phyloP scores from a whole-genome alignment of 2,113 vertebrate species.

The Syngnathus typhle region DNA sequence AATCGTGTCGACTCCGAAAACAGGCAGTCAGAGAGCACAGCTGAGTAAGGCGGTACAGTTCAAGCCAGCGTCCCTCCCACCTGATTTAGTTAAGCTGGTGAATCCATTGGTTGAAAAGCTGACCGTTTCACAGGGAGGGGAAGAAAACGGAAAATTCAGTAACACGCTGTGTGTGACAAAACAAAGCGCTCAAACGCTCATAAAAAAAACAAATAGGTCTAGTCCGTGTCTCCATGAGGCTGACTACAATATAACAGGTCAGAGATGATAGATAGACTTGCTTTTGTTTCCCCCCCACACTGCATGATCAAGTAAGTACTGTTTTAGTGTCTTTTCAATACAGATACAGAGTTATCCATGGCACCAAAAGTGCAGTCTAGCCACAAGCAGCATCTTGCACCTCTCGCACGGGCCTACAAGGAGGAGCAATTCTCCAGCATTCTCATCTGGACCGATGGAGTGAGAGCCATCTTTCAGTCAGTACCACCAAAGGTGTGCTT shows the following conservation, averaged over 20 bases:
- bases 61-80: slow-evolving; percentile 54
- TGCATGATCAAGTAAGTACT: slow-evolving; percentile 70
- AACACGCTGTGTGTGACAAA: slow-evolving; percentile 59
- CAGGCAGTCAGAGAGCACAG: slow-evolving; percentile 59
- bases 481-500: slow-evolving; percentile 59
- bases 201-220: slow-evolving; percentile 36
- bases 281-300: slow-evolving; percentile 41
- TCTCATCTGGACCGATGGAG: slow-evolving; percentile 27
- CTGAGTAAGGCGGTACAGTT: slow-evolving; percentile 72
- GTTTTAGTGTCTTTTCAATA: slow-evolving; percentile 69
- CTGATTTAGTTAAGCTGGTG: slow-evolving; percentile 70
- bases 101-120: slow-evolving; percentile 59
- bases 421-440: slow-evolving; percentile 51
- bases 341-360: slow-evolving; percentile 68
- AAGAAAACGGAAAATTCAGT: slow-evolving; percentile 39
- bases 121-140: slow-evolving; percentile 51
- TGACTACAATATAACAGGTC: slow-evolving; percentile 64
- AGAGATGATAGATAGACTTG: slow-evolving; percentile 55
- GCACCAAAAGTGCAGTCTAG: slow-evolving; percentile 76
- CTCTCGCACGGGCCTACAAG: slow-evolving; percentile 46
- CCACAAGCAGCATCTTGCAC: slow-evolving; percentile 61
- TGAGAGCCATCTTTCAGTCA: slow-evolving; percentile 18
- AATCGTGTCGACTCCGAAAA: slow-evolving; percentile 56
- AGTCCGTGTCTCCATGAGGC: slow-evolving; percentile 57
- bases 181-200: slow-evolving; percentile 33